These are phyloP conservation scores for Aphaenogaster floridana DNA, from an alignment of 1,140 invertebrate genomes.

Conservation along the genomic window DNA sequence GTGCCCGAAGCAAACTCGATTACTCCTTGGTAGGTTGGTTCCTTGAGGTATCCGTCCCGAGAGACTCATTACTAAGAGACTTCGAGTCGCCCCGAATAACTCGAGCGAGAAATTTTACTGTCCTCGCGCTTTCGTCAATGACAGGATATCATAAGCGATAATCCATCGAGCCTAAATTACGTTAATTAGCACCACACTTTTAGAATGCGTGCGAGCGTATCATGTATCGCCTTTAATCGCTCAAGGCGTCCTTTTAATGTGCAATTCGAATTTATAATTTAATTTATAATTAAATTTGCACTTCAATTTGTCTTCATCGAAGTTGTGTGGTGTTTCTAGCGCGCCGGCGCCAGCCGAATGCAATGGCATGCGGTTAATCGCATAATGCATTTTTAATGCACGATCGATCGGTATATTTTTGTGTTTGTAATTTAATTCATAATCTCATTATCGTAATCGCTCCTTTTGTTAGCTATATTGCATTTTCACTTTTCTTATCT, in stretches of 20 bases:
- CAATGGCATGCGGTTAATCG: conserved; percentile 32
- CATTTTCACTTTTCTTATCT: too few relatives aligned
- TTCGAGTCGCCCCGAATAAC: conserved; percentile 37
- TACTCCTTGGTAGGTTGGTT: conserved; percentile 64
- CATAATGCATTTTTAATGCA: conserved; percentile 48
- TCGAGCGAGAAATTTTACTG: conserved; percentile 49
- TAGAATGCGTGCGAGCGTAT: neutral
- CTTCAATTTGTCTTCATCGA: conserved; percentile 27
- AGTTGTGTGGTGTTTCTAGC: neutral
- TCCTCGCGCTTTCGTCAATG: conserved; percentile 49
- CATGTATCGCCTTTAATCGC: conserved; percentile 11
- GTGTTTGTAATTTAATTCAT: conserved; percentile 20
- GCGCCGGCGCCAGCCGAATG: conserved; percentile 10
- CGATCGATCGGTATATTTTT: conserved; percentile 32
- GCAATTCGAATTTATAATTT: conserved; percentile 57
- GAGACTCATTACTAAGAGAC: conserved; percentile 66
- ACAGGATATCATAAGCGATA: conserved; percentile 22
- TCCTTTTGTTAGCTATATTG: neutral
- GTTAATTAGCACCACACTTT: conserved; percentile 12
- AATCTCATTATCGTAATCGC: conserved; percentile 2
- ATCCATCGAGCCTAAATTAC: conserved; percentile 20
- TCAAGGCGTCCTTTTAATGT: conserved; percentile 38
- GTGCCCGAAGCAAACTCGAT: conserved; percentile 69
- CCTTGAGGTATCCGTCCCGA: conserved; percentile 51
- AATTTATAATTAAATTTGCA: conserved; percentile 54